Base-by-base conservation (phyloP, 2,797 vertebrate genomes). In the Brachyalestes nurse region DNA sequence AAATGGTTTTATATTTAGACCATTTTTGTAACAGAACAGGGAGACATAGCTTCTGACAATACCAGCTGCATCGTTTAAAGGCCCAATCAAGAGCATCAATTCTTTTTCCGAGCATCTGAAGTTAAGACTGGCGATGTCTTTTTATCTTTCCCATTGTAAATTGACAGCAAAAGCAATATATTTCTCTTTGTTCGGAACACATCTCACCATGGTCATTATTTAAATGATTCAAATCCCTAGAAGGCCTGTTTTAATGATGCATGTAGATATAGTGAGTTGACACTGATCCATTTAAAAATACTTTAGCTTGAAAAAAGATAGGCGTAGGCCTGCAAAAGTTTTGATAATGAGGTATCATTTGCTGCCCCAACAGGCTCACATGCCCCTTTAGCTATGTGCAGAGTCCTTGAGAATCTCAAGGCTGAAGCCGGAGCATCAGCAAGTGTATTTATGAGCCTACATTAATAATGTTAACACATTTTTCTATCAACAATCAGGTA, bases 1-100 rank as follows among this genome's bases (percentile, higher is more conserved):
- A 21, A 49, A 34, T 23, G 16, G 23, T 51, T 67, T 66, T 78
- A 67, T 38, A 73, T 82, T 78, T 58, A 78, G 25, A 73, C 21
- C 34, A 16, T 21, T 83, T 75, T 42, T 53, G 61, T 14, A 61
- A 78, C 19, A 49, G 78, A 76, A n/a, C 4, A 72, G 6, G 28
- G 65, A 77, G 65, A 65, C 47, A 72, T 47, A 72, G 51, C 40
- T 72, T 21, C 34, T 72, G 80, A 81, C 47, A 72, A 64, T 1
- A n/a, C 61, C 62, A 45, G 72, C 57, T 40, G 19, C 69, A 51
- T 53, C 58, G 12, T 40, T 72, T 55, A 65, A 72, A 42, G 60
- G 12, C 38, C 23, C 28, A 55, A 62, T 34, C 69, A 71, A 40
- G 28, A 65, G 19, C 58, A 14, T 28, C 58, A 61, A 12, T 4